A percentile compares a stretch with the other conserved stretches of the same genome.
phyloP scores from a whole-genome alignment of 2,113 vertebrate species.

The Larimichthys crocea region DNA sequence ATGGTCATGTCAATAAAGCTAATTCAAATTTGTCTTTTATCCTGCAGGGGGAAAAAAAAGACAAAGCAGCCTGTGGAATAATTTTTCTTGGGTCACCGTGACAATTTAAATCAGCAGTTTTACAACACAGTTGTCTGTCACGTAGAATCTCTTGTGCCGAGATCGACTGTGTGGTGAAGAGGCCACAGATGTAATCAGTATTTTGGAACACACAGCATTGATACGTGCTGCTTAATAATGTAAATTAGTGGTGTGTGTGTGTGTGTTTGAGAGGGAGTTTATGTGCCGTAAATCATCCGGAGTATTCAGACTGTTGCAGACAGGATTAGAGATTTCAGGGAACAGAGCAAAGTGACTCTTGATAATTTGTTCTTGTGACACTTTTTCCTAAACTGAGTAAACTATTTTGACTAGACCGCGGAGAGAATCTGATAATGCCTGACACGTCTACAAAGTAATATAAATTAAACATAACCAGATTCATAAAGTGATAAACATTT shows the following conservation, averaged over 20 bases:
- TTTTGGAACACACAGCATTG: constrained; percentile 68
- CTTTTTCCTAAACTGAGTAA: constrained; percentile 18
- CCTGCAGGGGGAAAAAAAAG: not conserved
- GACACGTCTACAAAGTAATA: not conserved
- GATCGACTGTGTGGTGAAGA: constrained; percentile 37
- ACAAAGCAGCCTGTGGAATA: not conserved
- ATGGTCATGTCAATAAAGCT: not conserved
- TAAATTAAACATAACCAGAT: not conserved
- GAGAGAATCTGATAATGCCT: constrained; percentile 28
- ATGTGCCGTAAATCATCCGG: constrained; percentile 41
- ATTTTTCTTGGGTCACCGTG: constrained; percentile 50
- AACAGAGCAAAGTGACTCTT: constrained; percentile 30
- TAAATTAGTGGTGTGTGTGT: constrained; percentile 40
- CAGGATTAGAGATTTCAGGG: constrained; percentile 30
- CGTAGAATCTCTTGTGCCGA: constrained; percentile 5
- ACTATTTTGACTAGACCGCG: constrained; percentile 50
- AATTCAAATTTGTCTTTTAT: constrained; percentile 7
- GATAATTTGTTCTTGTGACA: constrained; percentile 42
- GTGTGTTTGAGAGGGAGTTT: constrained; percentile 15
- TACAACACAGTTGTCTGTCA: not conserved
- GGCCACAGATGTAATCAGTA: constrained; percentile 63
- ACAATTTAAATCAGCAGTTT: constrained; percentile 36
- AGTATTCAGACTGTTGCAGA: constrained; percentile 31
- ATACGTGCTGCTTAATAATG: constrained; percentile 63
- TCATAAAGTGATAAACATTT: not conserved